Evolutionary conservation across 2,888 invertebrate species (phyloP).

Genomic region (Tiphia femorata): DNA sequence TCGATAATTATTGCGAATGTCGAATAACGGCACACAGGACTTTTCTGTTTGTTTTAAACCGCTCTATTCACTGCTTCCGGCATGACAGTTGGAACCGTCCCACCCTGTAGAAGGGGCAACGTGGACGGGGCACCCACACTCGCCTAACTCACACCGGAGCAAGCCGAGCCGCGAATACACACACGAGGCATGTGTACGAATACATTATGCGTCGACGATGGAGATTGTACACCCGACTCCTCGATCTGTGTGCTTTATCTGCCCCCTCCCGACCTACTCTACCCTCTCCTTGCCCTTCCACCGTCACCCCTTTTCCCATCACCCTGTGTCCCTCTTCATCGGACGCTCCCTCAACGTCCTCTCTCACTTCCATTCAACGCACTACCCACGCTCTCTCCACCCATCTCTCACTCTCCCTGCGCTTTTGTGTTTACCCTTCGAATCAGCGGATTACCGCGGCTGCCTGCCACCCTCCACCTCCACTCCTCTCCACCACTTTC

Average conservation of each 20-base stretch:
- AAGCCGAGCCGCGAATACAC: neutral
- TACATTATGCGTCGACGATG: conserved; percentile 39
- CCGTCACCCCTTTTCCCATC: neutral
- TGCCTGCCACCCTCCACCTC: conserved; percentile 29
- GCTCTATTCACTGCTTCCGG: no score
- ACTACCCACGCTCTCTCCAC: no score
- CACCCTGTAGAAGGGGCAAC: no score
- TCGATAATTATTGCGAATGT: no score
- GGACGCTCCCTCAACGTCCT: conserved; percentile 8
- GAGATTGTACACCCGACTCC: conserved; percentile 29
- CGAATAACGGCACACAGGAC: no score
- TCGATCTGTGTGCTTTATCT: conserved; percentile 11
- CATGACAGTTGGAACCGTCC: no score
- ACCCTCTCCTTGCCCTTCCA: neutral
- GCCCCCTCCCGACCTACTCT: conserved; percentile 1
- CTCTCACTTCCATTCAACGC: no score
- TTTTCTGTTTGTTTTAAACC: no score
- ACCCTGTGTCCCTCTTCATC: neutral
- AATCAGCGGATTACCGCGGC: conserved; percentile 61
- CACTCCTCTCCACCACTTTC: conserved; percentile 23
- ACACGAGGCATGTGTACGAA: conserved; percentile 19
- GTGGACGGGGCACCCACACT: no score
- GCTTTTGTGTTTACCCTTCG: conserved; percentile 58
- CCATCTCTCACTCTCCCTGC: conserved; percentile 42
- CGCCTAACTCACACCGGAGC: no score